Conservation (phyloP, 2,113 vertebrate genomes). For the Rostratula benghalensis region DNA sequence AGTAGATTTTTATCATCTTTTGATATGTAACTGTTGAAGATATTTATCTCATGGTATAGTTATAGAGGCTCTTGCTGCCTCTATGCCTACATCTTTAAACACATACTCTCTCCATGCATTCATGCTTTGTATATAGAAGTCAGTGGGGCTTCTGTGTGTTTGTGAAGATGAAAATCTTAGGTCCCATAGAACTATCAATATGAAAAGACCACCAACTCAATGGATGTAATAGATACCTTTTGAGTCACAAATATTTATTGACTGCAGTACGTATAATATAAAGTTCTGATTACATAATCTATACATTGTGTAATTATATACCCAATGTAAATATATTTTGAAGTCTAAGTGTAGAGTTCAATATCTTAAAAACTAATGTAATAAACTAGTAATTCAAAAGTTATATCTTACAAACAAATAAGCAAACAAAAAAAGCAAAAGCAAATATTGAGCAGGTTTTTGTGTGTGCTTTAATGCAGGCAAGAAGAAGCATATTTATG, state of each 20-base stretch:
- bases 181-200: not conserved
- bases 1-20: not conserved
- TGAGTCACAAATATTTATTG: not conserved
- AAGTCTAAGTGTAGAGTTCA: not conserved
- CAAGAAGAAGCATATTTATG: not conserved
- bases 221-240: not conserved
- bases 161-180: not conserved
- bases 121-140: not conserved
- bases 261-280: not conserved
- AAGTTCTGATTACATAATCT: not conserved
- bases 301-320: not conserved
- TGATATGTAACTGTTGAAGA: not conserved
- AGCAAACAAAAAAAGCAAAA: not conserved
- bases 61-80: not conserved
- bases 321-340: not conserved
- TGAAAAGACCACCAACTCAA: not conserved
- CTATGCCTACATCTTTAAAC: not conserved
- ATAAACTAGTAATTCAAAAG: not conserved
- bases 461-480: not conserved
- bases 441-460: not conserved
- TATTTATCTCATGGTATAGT: not conserved
- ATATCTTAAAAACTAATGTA: not conserved
- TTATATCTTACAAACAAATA: not conserved
- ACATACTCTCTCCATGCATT: not conserved
- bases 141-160: not conserved